These are phyloP conservation scores for Meloidogyne floridensis DNA, from an alignment of 1,140 invertebrate species.

Conservation along the genomic window DNA sequence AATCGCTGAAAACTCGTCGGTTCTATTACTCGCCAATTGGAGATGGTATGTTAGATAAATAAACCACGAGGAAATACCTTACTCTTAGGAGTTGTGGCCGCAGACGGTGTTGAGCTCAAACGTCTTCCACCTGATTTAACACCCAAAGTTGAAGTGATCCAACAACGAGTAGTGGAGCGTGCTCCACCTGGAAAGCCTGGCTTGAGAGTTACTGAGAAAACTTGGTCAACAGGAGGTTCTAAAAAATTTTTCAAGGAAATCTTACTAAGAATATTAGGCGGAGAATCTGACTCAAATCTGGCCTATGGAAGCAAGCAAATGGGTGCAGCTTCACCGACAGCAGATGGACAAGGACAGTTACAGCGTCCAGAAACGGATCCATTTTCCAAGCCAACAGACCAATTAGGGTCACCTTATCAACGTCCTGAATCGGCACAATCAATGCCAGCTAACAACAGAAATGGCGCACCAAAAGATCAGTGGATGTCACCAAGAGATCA, in stretches of 20 bases:
- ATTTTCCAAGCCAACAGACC: constrained; percentile 46
- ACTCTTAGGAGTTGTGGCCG: constrained; percentile 50
- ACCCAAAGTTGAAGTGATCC: constrained; percentile 60
- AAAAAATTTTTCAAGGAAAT: not conserved
- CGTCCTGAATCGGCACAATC: constrained; percentile 18
- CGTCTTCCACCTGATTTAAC: constrained; percentile 56
- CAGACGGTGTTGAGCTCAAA: constrained; percentile 63
- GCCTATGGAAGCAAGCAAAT: constrained; percentile 1
- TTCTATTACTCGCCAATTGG: constrained; percentile 60
- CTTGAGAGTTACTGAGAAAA: constrained; percentile 57
- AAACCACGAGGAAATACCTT: no score
- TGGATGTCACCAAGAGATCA: not conserved
- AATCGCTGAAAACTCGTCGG: constrained; percentile 56
- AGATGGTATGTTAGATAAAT: constrained; percentile 60
- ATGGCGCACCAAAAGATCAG: constrained; percentile 16
- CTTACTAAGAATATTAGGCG: not conserved
- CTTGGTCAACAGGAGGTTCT: constrained; percentile 52
- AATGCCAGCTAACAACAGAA: not conserved
- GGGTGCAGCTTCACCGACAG: not conserved
- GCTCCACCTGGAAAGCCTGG: constrained; percentile 55
- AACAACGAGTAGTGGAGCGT: constrained; percentile 60
- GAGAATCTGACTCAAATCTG: not conserved
- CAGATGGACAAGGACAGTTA: not conserved
- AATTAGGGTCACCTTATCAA: constrained; percentile 21
- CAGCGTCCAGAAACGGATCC: constrained; percentile 21